Evolutionary conservation across 1,140 invertebrate genomes (phyloP), one percentile per base, ranked within the genome.

Genomic region (Lordiphosa clarofinis): DNA sequence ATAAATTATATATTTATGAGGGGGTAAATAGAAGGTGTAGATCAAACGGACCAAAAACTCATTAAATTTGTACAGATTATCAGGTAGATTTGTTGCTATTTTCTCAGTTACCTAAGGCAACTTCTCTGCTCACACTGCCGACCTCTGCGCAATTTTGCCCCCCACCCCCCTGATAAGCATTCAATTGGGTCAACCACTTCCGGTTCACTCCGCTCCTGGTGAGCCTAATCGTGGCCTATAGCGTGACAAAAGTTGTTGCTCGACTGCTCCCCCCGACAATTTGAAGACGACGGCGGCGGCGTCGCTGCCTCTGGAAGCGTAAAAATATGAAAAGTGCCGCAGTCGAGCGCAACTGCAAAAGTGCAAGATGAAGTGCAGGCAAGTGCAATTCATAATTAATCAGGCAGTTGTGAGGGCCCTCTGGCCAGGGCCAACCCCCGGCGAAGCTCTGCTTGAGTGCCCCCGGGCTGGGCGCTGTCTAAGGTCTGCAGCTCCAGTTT

Each of bases 321-420:
- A 81, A 81, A 81, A 81, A 81, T 81, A 81, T 81, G 71, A 81
- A 81, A 81, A 75, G 76, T 64, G 75, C 75, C 71, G 75, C 47
- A 49, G 19, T 46, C 59, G 48, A 33, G 40, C 38, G 58, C 24
- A 28, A 28, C 24, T 73, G 63, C 56, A 43, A 10, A 35, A 35
- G 28, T 28, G 49, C 49, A 33, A 47, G 44, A 49, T 28, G 24
- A 28, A 53, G 53, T 56, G 40, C 39, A 21, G 35, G 44, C 49
- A 58, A 56, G 50, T 61, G 52, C 69, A 73, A 67, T 75, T 81
- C 76, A 81, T 81, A 81, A 81, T 82, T 82, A 81, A 81, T 81
- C 76, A 75, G 72, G 56, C 67, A 71, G 13, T 28, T 75, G 13
- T 28, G 39, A 11, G 12, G 12, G 31, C n/a, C n/a, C 37, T 10